Evolutionary conservation across 37 sponge, comb jelly and placozoan species (phyloP), one percentile per base, ranked within the genome.

Genomic region (Bolinopsis microptera): DNA sequence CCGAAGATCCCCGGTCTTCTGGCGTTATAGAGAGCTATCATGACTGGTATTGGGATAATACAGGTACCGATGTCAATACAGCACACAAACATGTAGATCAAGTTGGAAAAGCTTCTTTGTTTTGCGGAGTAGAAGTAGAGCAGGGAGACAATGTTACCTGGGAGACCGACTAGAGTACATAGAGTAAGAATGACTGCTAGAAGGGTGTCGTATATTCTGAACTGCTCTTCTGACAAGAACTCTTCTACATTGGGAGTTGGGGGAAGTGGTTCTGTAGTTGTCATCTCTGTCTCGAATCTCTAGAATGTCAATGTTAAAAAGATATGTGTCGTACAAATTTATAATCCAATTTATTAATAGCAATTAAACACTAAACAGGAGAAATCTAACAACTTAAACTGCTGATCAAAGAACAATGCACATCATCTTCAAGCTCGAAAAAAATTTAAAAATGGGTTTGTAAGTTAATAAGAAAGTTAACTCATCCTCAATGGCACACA

Each of bases 31-130:
- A 86, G 90, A n/a, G 90, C 34, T 86, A 86, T 26, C 0, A 48
- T 41, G n/a, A 86, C 90, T 28, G 90, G 90, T 3, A 86, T 27
- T 18, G 38, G 41, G 61, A 34, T 26, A n/a, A 86, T 0, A 86
- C 90, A 34, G 26, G 36, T 39, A 3, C 34, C 40, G n/a, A 39
- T 30, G 36, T 86, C 90, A 9, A 34, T 41, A 0, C 34, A 18
- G 30, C 35, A 34, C 22, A 86, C 36, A 24, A 41, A 23, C 3
- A 40, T 86, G 61, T 86, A 86, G n/a, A 86, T 35, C n/a, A 24
- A 26, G 8, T 27, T 86, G 5, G 36, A 35, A 16, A 86, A 38
- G 61, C 39, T 48, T 5, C 30, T 28, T 48, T 38, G 40, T 0
- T 28, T 33, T 30, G 24, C 36, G 30, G 61, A 39, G 31, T n/a